A percentile compares a stretch with the other conserved stretches of the same genome.
phyloP scores from a whole-genome alignment of 2,113 vertebrate species.

The Procapra przewalskii region DNA sequence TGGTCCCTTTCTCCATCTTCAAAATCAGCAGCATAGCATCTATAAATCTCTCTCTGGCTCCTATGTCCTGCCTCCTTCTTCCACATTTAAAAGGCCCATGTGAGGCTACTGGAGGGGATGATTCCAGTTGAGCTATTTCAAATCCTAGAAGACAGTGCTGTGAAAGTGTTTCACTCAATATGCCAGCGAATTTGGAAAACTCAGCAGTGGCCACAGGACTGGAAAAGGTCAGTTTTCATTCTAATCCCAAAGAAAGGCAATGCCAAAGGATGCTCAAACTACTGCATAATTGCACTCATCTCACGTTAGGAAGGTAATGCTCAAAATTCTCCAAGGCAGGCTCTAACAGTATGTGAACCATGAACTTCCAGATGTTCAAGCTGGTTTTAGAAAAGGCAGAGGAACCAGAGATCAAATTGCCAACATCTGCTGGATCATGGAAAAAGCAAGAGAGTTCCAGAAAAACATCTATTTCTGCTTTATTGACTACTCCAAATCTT shows the following conservation, averaged over 20 bases:
- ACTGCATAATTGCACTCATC: accelerated
- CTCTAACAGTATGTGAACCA: accelerated
- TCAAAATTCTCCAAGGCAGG: neutral
- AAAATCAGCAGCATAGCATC: neutral
- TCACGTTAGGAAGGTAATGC: neutral
- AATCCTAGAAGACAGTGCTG: neutral
- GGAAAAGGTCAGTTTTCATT: neutral
- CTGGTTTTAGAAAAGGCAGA: neutral
- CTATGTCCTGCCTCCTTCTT: neutral
- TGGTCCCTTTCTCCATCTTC: neutral
- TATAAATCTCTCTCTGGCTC: neutral
- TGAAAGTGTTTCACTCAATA: neutral
- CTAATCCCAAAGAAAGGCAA: neutral
- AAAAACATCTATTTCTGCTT: neutral
- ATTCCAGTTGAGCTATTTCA: neutral
- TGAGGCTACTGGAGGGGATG: neutral
- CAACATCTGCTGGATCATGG: accelerated
- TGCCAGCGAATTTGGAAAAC: neutral
- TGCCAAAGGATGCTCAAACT: neutral
- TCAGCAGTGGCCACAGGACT: neutral
- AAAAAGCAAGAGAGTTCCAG: neutral
- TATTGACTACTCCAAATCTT: neutral
- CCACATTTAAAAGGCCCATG: neutral
- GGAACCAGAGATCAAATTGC: neutral
- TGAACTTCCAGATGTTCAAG: neutral